These are phyloP conservation scores for Drosophila suboccidentalis DNA, from an alignment of 2,888 invertebrate species.

Conservation along the genomic window DNA sequence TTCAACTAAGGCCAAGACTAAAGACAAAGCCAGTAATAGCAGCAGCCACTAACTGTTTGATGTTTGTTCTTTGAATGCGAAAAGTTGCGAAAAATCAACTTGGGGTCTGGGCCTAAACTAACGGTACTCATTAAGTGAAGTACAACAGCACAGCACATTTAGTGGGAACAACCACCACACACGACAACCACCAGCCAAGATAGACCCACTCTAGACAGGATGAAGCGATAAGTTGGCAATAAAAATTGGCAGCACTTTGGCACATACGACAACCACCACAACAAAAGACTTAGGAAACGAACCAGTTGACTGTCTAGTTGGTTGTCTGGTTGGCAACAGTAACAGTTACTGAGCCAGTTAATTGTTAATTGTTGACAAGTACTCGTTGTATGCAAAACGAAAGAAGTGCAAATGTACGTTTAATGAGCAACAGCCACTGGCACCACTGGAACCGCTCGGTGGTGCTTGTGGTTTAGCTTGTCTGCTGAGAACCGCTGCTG, in stretches of 20 bases:
- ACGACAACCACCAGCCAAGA: constrained; percentile 39
- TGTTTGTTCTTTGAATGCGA: constrained; percentile 75
- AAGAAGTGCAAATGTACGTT: constrained; percentile 73
- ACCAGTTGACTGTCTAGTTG: constrained; percentile 28
- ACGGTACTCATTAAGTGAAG: constrained; percentile 78
- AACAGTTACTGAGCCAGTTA: constrained; percentile 65
- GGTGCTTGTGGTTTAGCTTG: constrained; percentile 34
- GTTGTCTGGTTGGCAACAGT: constrained; percentile 18
- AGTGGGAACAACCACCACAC: constrained; percentile 63
- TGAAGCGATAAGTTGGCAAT: constrained; percentile 79
- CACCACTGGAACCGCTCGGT: constrained; percentile 13
- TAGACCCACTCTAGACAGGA: constrained; percentile 46
- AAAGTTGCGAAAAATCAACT: constrained; percentile 62
- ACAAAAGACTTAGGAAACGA: constrained; percentile 68
- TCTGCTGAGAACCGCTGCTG: constrained; percentile 10
- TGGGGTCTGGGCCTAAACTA: constrained; percentile 53
- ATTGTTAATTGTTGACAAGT: constrained; percentile 77
- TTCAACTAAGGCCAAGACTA: constrained; percentile 23
- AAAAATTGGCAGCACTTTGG: constrained; percentile 78
- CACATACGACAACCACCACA: constrained; percentile 72
- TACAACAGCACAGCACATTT: constrained; percentile 63
- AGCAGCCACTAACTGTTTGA: constrained; percentile 59
- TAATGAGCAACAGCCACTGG: constrained; percentile 58
- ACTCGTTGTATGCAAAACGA: constrained; percentile 63
- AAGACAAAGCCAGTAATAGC: constrained; percentile 14